A percentile compares a stretch with the other conserved stretches of the same genome.
These are phyloP conservation scores for Iphiclides podalirius DNA, from an alignment of 2,888 invertebrate species.

Conservation along the genomic window DNA sequence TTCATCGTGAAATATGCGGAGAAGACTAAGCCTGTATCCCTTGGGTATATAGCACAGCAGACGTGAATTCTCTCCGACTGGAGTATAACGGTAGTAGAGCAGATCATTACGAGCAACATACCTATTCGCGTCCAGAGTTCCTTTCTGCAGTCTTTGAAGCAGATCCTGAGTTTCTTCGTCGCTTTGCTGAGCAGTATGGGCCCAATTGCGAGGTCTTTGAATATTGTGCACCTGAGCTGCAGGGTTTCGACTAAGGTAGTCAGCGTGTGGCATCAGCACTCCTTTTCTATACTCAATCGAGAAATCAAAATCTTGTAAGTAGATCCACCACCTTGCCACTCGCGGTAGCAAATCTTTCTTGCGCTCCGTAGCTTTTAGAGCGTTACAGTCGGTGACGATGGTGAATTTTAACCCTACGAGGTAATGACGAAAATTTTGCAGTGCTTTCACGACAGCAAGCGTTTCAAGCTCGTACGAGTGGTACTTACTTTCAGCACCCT, in stretches of 20 bases:
- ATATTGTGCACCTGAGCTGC: not conserved
- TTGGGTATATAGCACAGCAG: not conserved
- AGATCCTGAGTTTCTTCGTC: conserved; percentile 31
- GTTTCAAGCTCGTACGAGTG: conserved; percentile 30
- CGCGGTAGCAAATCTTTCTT: conserved; percentile 38
- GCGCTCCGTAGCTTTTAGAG: conserved; percentile 33
- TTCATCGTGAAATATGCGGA: not conserved
- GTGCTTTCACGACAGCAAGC: conserved; percentile 28
- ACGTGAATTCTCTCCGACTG: not conserved
- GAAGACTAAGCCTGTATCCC: not conserved
- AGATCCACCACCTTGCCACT: conserved; percentile 41
- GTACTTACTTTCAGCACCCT: conserved; percentile 27
- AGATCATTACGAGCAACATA: conserved; percentile 24
- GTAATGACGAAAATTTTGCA: conserved; percentile 30
- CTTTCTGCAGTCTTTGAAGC: conserved; percentile 27
- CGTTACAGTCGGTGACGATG: conserved; percentile 39
- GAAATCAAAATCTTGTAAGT: conserved; percentile 33
- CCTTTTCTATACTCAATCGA: conserved; percentile 30
- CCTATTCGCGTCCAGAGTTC: conserved; percentile 21
- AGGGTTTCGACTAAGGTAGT: not conserved
- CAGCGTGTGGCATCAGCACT: conserved; percentile 26
- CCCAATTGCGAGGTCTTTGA: conserved; percentile 9
- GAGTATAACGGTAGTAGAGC: not conserved
- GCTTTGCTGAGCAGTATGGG: conserved; percentile 24
- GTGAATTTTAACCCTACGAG: conserved; percentile 28